Evolutionary conservation across 2,113 vertebrate genomes (phyloP).

Genomic region (Clarias batrachus): DNA sequence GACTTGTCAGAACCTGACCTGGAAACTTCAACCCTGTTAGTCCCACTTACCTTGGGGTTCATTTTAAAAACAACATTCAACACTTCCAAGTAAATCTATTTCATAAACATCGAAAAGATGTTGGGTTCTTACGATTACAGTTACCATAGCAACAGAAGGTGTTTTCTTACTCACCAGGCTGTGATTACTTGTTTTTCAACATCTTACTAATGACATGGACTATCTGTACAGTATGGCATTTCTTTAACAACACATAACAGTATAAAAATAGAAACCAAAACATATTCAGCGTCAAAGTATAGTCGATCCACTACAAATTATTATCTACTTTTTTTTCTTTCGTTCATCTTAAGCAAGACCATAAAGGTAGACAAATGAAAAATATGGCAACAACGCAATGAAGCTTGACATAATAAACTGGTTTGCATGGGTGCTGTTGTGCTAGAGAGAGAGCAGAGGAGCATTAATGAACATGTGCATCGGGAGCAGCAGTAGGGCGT

Average conservation of each 20-base stretch:
- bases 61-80: conserved; percentile 75
- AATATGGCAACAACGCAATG: conserved; percentile 49
- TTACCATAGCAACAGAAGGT: conserved; percentile 79
- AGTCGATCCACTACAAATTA: conserved; percentile 33
- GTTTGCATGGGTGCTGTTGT: conserved; percentile 44
- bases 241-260: conserved; percentile 60
- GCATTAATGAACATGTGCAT: conserved; percentile 56
- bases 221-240: conserved; percentile 76
- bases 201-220: conserved; percentile 80
- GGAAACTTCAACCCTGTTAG: conserved; percentile 70
- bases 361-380: conserved; percentile 40
- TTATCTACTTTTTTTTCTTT: conserved; percentile 8
- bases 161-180: conserved; percentile 82
- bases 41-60: conserved; percentile 73
- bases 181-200: conserved; percentile 81
- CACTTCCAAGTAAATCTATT: conserved; percentile 71
- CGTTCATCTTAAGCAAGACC: conserved; percentile 19
- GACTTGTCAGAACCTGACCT: conserved; percentile 57
- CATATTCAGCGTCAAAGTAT: conserved; percentile 42
- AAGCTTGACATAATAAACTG: conserved; percentile 33
- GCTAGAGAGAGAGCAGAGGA: conserved; percentile 49
- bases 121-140: conserved; percentile 39
- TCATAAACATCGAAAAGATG: conserved; percentile 64
- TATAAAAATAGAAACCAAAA: conserved; percentile 23
- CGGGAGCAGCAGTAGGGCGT: conserved; percentile 40